Evolutionary conservation across 2,888 invertebrate species (phyloP).

Genomic region (Listrodromus nycthemerus): DNA sequence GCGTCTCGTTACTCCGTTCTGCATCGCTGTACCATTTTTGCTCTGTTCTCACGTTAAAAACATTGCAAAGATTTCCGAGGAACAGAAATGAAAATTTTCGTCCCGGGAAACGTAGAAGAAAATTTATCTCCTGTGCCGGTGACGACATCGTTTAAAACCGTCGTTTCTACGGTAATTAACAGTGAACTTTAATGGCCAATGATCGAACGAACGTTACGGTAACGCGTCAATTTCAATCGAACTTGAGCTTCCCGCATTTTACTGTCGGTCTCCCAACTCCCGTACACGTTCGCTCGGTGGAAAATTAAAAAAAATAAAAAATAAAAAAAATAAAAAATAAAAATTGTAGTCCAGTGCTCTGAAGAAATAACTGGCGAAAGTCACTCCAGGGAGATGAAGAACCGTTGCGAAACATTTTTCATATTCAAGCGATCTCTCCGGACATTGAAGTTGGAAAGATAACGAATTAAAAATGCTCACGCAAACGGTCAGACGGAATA

Average conservation of each 20-base stretch:
- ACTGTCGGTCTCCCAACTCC: not conserved
- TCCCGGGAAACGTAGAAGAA: no score
- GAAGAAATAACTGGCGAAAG: not conserved
- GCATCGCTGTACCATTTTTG: no score
- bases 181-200: not conserved
- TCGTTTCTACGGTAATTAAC: no score
- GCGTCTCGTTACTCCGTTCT: no score
- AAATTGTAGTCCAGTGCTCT: not conserved
- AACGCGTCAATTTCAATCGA: no score
- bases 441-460: not conserved
- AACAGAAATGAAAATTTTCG: no score
- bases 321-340: not conserved
- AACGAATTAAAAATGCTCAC: not conserved
- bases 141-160: no score
- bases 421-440: not conserved
- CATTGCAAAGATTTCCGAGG: no score
- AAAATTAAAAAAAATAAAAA: not conserved
- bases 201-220: no score
- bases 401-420: not conserved
- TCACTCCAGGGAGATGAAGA: not conserved
- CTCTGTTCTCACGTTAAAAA: no score
- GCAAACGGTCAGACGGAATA: constrained; percentile 20
- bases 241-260: not conserved
- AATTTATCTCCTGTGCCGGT: no score
- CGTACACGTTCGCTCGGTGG: not conserved